Evolutionary conservation across 1,140 invertebrate species (phyloP).

Genomic region (Steinernema feltiae): DNA sequence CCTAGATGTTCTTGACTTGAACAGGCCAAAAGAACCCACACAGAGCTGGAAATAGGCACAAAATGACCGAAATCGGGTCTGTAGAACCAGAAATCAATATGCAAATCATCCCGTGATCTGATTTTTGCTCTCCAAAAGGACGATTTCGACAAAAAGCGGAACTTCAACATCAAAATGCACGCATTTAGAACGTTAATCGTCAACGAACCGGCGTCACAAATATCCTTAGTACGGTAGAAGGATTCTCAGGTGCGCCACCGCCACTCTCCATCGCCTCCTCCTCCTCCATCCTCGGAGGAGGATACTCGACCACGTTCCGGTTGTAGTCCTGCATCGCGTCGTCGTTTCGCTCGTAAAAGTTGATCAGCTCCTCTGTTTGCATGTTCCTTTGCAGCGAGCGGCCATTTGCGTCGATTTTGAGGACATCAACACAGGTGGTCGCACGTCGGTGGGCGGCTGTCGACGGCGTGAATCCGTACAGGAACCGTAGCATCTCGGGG

Average conservation of each 20-base stretch:
- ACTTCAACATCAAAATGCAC: neutral
- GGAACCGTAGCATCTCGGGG: constrained; percentile 1
- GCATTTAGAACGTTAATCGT: neutral
- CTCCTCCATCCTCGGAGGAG: neutral
- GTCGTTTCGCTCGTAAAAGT: neutral
- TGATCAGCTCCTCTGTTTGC: neutral
- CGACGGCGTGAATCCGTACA: neutral
- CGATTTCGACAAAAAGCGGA: too few relatives aligned
- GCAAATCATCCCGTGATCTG: too few relatives aligned
- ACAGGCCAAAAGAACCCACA: too few relatives aligned
- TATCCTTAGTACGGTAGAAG: constrained; percentile 8
- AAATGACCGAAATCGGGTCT: too few relatives aligned
- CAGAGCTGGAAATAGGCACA: too few relatives aligned
- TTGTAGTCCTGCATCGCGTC: neutral
- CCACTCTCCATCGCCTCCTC: neutral
- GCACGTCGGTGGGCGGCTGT: neutral
- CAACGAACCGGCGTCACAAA: constrained; percentile 3
- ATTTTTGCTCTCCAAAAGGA: too few relatives aligned
- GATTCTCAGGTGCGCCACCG: neutral
- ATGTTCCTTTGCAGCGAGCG: neutral
- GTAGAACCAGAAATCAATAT: too few relatives aligned
- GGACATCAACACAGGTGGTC: neutral
- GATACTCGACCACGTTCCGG: neutral
- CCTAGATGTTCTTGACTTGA: too few relatives aligned
- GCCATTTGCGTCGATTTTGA: neutral